phyloP scores from a whole-genome alignment of 37 sponge, comb jelly and placozoan genomes.

The Ianthella basta region DNA sequence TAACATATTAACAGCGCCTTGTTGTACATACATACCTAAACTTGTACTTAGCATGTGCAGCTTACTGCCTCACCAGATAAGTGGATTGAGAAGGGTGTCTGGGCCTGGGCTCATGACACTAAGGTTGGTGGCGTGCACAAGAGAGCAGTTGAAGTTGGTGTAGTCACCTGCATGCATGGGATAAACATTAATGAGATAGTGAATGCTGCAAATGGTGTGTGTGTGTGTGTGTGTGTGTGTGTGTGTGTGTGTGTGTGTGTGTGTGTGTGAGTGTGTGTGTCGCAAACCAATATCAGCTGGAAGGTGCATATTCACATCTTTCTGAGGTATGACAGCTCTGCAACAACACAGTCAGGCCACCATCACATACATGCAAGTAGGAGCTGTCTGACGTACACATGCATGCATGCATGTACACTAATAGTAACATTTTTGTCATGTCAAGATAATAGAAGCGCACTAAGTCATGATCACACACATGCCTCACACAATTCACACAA shows the following conservation, averaged over 20 bases:
- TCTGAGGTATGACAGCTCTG: constrained; percentile 68
- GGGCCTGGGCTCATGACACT: constrained; percentile 96
- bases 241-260: too few relatives aligned
- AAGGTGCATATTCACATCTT: constrained; percentile 88
- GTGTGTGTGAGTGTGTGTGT: too few relatives aligned
- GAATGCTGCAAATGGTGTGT: neutral
- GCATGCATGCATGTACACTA: too few relatives aligned
- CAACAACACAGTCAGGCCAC: neutral
- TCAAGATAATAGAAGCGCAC: too few relatives aligned
- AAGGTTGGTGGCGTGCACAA: constrained; percentile 96
- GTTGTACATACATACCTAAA: neutral
- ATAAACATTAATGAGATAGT: neutral
- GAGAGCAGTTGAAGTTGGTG: constrained; percentile 98
- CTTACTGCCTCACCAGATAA: constrained; percentile 90
- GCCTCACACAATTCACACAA: too few relatives aligned
- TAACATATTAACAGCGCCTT: neutral
- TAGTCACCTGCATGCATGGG: constrained; percentile 91
- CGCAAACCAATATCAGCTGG: constrained; percentile 86
- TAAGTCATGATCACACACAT: too few relatives aligned
- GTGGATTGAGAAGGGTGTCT: constrained; percentile 96
- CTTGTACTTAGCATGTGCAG: too few relatives aligned
- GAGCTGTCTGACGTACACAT: neutral
- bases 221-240: neutral
- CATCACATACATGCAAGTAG: too few relatives aligned
- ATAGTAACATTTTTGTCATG: too few relatives aligned